Evolutionary conservation across 2,797 vertebrate species (phyloP), one percentile per base, ranked within the genome.

Genomic region (Aplochiton taeniatus): DNA sequence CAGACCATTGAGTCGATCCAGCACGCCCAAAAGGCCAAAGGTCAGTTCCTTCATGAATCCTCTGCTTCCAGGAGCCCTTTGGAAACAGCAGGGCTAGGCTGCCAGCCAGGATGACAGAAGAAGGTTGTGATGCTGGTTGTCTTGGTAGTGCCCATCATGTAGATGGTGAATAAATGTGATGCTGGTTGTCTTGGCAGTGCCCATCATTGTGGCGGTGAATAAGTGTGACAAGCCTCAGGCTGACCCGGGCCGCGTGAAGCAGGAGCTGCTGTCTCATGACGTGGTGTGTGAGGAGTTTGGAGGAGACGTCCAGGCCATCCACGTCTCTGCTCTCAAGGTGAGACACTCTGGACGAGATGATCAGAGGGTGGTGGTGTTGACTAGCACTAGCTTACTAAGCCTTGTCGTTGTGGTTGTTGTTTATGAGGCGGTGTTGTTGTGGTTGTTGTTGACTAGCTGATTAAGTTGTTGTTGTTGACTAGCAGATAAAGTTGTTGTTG

Each of bases 1-100:
- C 97, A 99, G 85, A 98, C 97, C 0, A 12, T 95, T 0, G 97
- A 99, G 84, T 98, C 95, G 72, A 95, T 99, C 78, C 88, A 94
- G 50, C 96, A 96, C 1, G 95, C 97, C 60, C 94, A 67, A 84
- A 94, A 86, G 0, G 92, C 96, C 18, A 83, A 85, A 83, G 96
- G 97, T 97, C 63, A 18, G 14, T 0, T 8, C 9, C 11, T 44
- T 4, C 6, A 31, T 31, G 6, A 31, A 31, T 31, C 31, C 31
- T 31, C 31, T 31, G 31, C 31, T 31, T 31, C 31, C 31, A 31
- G 31, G 31, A 31, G 31, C 31, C n/a, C n/a, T n/a, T n/a, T n/a
- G n/a, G n/a, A 31, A 31, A 31, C 6, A 31, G 31, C n/a, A n/a
- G n/a, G n/a, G n/a, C n/a, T n/a, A n/a, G n/a, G n/a, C n/a, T n/a